These are phyloP conservation scores for Conus ventricosus DNA, from an alignment of 1,140 invertebrate genomes.

Conservation along the genomic window DNA sequence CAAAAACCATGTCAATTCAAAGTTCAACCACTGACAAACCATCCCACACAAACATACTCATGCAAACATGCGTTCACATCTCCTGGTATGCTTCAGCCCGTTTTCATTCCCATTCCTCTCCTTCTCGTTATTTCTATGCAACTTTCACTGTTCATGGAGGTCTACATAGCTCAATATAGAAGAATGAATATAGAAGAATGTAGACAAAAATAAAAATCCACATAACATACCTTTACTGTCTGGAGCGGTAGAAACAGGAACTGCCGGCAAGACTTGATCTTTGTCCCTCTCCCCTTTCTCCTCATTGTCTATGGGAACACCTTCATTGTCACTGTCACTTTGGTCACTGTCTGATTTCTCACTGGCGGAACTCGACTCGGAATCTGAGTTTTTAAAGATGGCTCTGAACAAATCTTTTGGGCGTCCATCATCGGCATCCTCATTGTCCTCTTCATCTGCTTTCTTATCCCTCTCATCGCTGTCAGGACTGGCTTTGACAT, in stretches of 20 bases:
- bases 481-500: neutral
- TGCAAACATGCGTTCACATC: too few relatives aligned
- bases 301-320: neutral
- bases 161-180: too few relatives aligned
- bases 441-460: neutral
- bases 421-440: slow-evolving; percentile 63
- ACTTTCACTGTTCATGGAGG: too few relatives aligned
- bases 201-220: neutral
- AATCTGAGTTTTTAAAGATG: slow-evolving; percentile 77
- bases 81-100: too few relatives aligned
- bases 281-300: neutral
- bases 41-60: too few relatives aligned
- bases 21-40: too few relatives aligned
- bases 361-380: slow-evolving; percentile 65
- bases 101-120: too few relatives aligned
- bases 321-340: slow-evolving; percentile 34
- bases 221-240: neutral
- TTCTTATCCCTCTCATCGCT: slow-evolving; percentile 15
- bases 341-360: slow-evolving; percentile 49
- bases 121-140: too few relatives aligned
- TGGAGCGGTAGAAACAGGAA: neutral
- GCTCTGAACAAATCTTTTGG: slow-evolving; percentile 78
- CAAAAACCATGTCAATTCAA: too few relatives aligned
- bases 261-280: neutral
- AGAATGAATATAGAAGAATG: too few relatives aligned